phyloP scores from a whole-genome alignment of 1,140 invertebrate species.

The Drosophila sproati region DNA sequence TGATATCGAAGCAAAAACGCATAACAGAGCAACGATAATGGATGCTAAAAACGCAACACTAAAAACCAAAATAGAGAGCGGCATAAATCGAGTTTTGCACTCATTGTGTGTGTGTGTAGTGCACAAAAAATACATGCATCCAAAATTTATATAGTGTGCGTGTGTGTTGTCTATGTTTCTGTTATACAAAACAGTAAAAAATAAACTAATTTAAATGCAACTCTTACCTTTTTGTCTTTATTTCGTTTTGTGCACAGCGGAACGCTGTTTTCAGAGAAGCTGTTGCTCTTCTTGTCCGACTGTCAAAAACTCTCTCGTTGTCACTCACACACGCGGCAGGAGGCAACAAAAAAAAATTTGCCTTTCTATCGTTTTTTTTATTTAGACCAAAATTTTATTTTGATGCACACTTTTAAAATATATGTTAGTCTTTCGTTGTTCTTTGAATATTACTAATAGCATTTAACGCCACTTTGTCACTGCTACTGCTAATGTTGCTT shows the following conservation, averaged over 20 bases:
- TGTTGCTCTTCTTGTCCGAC: constrained; percentile 35
- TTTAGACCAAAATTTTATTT: constrained; percentile 27
- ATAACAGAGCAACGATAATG: constrained; percentile 56
- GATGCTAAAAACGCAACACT: constrained; percentile 25
- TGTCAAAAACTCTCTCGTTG: constrained; percentile 18
- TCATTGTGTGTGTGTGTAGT: constrained; percentile 20
- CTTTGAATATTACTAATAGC: constrained; percentile 3
- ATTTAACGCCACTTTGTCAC: constrained; percentile 17
- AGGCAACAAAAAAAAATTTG: constrained; percentile 24
- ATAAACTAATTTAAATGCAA: constrained; percentile 45
- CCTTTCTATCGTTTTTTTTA: background rate
- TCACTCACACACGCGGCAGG: constrained; percentile 19
- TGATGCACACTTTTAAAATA: constrained; percentile 21
- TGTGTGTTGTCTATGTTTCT: constrained; percentile 16
- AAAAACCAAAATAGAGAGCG: constrained; percentile 66
- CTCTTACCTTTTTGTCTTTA: constrained; percentile 49
- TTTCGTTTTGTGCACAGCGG: constrained; percentile 12
- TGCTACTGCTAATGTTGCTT: constrained; percentile 26
- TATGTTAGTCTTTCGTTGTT: constrained; percentile 10
- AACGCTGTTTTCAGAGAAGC: constrained; percentile 11
- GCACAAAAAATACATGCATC: constrained; percentile 4
- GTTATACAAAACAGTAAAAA: constrained; percentile 47
- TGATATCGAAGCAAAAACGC: constrained; percentile 30
- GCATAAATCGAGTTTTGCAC: constrained; percentile 11
- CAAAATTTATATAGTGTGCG: background rate